Base-by-base conservation (phyloP, 2,888 invertebrate species). In the Melanophora roralis region DNA sequence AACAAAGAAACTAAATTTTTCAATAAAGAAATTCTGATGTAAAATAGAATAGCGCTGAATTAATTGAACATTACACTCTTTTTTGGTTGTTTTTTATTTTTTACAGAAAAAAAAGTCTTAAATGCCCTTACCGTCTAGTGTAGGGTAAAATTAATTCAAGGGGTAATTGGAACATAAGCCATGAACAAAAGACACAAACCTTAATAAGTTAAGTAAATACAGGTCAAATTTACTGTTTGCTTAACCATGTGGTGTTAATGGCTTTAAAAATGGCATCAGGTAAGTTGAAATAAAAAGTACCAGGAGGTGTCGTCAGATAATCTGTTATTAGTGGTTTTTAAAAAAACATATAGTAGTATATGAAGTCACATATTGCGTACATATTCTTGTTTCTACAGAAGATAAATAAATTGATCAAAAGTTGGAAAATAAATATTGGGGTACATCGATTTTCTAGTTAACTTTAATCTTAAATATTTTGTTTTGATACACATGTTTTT, bases 261-360 rank as follows among this genome's bases (percentile, higher is more conserved):
- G 27, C 27, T 27, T 27, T 27, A 5, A 27, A 0, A 36, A 73
- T 55, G 27, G 59, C 43, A 59, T 49, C 59, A 67, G 51, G 59
- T 43, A 74, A 74, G 67, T 74, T 67, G 59, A 74, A 74, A 74
- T 51, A 23, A 40, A n/a, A 74, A 67, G 27, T 51, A 51, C 21
- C 3, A 8, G 51, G 21, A 71, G 49, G 51, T 59, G 1, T 40
- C 23, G 51, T 59, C 51, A 23, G 59, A 74, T 74, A 74, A 67
- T 51, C 23, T 45, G 67, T 1, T 43, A 16, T 34, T 34, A 47
- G 36, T 36, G 34, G 34, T 43, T 34, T n/a, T n/a, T n/a, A n/a
- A n/a, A n/a, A n/a, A n/a, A n/a, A n/a, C n/a, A n/a, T n/a, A n/a
- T n/a, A n/a, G n/a, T n/a, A n/a, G n/a, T n/a, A n/a, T n/a, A n/a